Conservation (phyloP, 2,888 invertebrate genomes). For the Apoderus coryli region DNA sequence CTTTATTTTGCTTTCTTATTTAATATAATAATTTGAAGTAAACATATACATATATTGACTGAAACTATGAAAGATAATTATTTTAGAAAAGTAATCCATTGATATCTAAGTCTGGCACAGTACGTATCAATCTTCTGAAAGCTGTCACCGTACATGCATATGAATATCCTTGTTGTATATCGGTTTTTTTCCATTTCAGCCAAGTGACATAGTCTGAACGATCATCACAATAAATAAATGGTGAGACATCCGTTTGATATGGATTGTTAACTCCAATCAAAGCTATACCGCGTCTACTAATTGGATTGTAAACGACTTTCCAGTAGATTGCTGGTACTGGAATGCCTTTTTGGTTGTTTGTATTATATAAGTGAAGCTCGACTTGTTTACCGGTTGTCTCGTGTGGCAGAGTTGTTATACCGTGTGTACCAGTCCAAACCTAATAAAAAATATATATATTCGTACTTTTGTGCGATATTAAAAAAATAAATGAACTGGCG, state of each 20-base stretch:
- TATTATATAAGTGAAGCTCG: slow-evolving; percentile 24
- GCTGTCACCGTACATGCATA: slow-evolving; percentile 47
- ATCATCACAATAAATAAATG: slow-evolving; percentile 27
- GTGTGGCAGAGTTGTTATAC: slow-evolving; percentile 41
- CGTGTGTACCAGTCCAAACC: slow-evolving; percentile 43
- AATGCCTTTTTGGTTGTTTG: slow-evolving; percentile 24
- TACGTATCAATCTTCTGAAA: slow-evolving; percentile 37
- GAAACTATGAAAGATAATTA: too few relatives aligned
- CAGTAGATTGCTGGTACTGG: slow-evolving; percentile 43
- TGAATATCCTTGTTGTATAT: slow-evolving; percentile 39
- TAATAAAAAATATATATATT: too few relatives aligned
- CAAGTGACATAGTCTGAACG: slow-evolving; percentile 43
- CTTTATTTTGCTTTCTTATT: too few relatives aligned
- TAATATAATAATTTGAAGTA: too few relatives aligned
- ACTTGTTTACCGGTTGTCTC: slow-evolving; percentile 23
- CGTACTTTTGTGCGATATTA: too few relatives aligned
- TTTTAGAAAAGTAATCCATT: slow-evolving; percentile 20
- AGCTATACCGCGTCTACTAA: slow-evolving; percentile 37
- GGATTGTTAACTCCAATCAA: slow-evolving; percentile 52
- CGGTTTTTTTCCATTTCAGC: slow-evolving; percentile 39
- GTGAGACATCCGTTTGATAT: slow-evolving; percentile 19
- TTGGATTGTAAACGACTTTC: slow-evolving; percentile 43
- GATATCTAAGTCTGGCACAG: slow-evolving; percentile 39
- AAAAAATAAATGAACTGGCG: too few relatives aligned
- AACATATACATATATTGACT: too few relatives aligned